Conservation (phyloP, 2,888 invertebrate genomes). For the Seira ritae region DNA sequence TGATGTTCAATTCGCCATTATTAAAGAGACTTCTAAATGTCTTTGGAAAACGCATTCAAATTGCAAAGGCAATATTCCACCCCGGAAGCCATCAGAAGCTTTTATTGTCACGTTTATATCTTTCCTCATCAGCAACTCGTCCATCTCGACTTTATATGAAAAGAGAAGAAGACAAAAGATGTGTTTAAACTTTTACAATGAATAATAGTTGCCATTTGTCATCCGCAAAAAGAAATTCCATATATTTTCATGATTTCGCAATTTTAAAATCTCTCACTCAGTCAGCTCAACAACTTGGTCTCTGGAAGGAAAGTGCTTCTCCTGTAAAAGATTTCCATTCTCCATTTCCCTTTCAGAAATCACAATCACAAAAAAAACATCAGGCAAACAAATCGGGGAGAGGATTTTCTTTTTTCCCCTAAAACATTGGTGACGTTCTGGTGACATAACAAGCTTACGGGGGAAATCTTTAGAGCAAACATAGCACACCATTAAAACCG, state of each 20-base stretch:
- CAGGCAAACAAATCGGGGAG: background rate
- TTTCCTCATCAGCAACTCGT: background rate
- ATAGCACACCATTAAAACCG: background rate
- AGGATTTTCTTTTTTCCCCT: background rate
- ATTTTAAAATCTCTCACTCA: constrained; percentile 1
- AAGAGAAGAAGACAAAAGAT: background rate
- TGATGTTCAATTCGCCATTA: too few species aligned
- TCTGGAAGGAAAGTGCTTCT: background rate
- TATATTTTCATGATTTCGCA: constrained; percentile 15
- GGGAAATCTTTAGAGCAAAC: background rate
- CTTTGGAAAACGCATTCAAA: too few species aligned
- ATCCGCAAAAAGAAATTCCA: background rate
- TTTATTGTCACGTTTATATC: background rate
- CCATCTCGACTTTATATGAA: background rate
- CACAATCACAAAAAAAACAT: background rate
- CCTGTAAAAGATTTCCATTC: background rate
- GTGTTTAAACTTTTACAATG: constrained; percentile 1
- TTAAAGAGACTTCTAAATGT: too few species aligned
- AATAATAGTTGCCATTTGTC: background rate
- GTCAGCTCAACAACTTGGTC: background rate
- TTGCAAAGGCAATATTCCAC: too few species aligned
- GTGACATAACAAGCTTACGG: constrained; percentile 17
- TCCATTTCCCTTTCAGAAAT: background rate
- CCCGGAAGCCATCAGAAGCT: background rate
- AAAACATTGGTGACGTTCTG: constrained; percentile 9